Base-by-base conservation (phyloP, 2,113 vertebrate species). In the Semicossyphus pulcher region DNA sequence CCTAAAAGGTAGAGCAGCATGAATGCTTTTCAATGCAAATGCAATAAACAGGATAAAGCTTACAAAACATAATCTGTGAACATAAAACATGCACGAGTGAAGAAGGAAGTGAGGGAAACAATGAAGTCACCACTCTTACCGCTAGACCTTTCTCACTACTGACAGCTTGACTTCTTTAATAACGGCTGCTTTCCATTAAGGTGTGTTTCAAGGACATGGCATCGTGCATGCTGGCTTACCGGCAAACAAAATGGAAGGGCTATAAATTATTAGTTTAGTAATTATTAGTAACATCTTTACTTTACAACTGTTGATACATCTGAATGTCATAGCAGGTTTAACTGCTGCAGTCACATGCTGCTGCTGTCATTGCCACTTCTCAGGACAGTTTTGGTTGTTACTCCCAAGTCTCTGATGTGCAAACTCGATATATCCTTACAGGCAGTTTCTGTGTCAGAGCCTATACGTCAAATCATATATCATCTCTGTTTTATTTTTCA, bases 251-350 rank as follows among this genome's bases (percentile, higher is more conserved):
- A 32, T 31, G 8, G 6, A 61, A 48, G 4, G 7, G 5, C 23
- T 18, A 20, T 64, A 25, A 26, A 4, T 25, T 4, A 34, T 74
- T n/a, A n/a, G n/a, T n/a, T n/a, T n/a, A n/a, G n/a, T n/a, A n/a
- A 21, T 72, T 54, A 26, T 28, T 32, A 42, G 26, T 61, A 16
- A 25, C 65, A 45, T 18, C 9, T 29, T 14, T 52, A 18, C 10
- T 53, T 32, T 10, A 57, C 10, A 36, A 4, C 0, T 59, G 29
- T 64, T 56, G 29, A 34, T 20, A n/a, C 0, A 1, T 15, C 54
- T 53, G 9, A 49, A 34, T 7, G 32, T 72, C 45, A 65, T 15
- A 31, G 31, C 31, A 54, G 63, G 36, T 45, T 21, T 48, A 21
- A 57, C 37, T 28, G 41, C 36, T 62, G 48, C 34, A 37, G 36